These are phyloP conservation scores for Salvator merianae DNA, from an alignment of 2,113 vertebrate genomes.

Conservation along the genomic window DNA sequence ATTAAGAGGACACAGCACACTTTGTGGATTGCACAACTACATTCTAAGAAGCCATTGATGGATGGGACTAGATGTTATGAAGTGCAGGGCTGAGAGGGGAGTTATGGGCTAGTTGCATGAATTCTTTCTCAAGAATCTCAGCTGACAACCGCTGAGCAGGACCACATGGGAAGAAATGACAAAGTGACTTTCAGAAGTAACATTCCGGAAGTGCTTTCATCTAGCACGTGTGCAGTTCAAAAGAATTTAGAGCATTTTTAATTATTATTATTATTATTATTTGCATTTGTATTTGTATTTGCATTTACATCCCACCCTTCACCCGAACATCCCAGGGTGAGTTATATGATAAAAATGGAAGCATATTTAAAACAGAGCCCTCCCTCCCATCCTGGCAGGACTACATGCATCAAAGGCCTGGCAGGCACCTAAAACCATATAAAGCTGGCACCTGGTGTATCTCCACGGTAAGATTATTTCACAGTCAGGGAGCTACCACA, in stretches of 20 bases:
- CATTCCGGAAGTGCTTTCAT: not conserved
- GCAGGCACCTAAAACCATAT: too few relatives aligned
- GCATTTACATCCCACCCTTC: too few relatives aligned
- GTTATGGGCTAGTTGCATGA: not conserved
- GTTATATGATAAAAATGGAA: too few relatives aligned
- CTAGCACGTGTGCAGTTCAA: not conserved
- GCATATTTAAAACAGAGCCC: too few relatives aligned
- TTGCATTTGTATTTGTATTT: too few relatives aligned
- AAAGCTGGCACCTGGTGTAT: too few relatives aligned
- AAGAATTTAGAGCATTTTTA: not conserved
- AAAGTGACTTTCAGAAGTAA: not conserved
- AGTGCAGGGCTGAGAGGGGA: not conserved
- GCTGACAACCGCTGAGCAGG: not conserved
- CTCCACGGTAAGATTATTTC: too few relatives aligned
- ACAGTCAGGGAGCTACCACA: too few relatives aligned
- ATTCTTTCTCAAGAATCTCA: not conserved
- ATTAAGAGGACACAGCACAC: slow-evolving; percentile 16
- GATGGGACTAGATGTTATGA: not conserved
- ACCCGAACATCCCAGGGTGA: too few relatives aligned
- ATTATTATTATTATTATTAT: too few relatives aligned
- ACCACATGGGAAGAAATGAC: not conserved
- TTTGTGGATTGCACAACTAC: slow-evolving; percentile 13
- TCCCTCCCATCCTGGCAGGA: too few relatives aligned
- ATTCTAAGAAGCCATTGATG: slow-evolving; percentile 6
- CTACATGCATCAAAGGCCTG: too few relatives aligned